Evolutionary conservation across 2,888 invertebrate species (phyloP), one percentile per base, ranked within the genome.

Genomic region (Colletes collaris): DNA sequence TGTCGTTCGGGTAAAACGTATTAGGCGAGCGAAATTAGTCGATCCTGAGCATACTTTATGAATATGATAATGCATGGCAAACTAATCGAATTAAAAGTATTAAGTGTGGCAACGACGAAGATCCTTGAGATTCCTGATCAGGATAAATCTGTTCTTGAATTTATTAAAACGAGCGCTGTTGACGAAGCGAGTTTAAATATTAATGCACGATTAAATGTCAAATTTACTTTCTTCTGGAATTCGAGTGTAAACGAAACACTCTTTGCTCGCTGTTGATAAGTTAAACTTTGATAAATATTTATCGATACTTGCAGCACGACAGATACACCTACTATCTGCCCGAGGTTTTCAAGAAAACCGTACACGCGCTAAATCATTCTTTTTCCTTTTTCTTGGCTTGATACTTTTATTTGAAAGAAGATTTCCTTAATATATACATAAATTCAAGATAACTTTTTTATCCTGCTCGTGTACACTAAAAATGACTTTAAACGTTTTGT

Each of bases 141-240:
- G 50, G 16, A 63, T 52, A 11, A 64, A 53, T 13, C 8, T 1
- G 5, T 55, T 50, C 62, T 35, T 37, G 49, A 71, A 55, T 35
- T 16, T n/a, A 55, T 40, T 8, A 13, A 16, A n/a, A 52, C 11
- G 27, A 60, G 5, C 40, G n/a, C 11, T n/a, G 13, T 8, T 8
- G 44, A 27, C 3, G 8, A 0, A 11, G 27, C 19, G n/a, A 76
- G 53, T 72, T 65, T 49, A 2, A 72, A 65, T 60, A 60, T 52
- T 11, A n/a, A 56, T 7, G 52, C 11, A 35, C 27, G 58, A 69
- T 3, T 46, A 75, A 76, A 73, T 76, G 76, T 73, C 76, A 76
- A 37, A 60, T 55, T 60, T 60, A n/a, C 35, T 59, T 65, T 16
- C 53, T 11, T 55, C 3, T n/a, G 27, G 35, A 16, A 3, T n/a